Evolutionary conservation across 2,113 vertebrate genomes (phyloP), one percentile per base, ranked within the genome.

Genomic region (Panurus biarmicus): DNA sequence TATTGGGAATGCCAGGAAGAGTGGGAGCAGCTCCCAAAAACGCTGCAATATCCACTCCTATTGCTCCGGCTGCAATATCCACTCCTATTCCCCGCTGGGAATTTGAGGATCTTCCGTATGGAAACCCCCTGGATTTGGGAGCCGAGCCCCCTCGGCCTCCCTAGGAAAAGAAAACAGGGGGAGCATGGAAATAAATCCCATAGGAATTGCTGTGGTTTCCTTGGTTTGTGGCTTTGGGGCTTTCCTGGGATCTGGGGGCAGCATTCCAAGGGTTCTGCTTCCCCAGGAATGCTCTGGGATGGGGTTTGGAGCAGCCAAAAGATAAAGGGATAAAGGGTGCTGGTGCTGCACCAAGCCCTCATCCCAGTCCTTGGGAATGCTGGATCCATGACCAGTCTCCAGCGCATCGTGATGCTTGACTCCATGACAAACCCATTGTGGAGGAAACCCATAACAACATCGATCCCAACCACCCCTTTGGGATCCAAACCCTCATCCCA

Each of bases 1-100:
- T 98, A 97, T 96, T 65, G 97, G 86, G 75, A 78, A 94, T 80
- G 90, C 91, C 36, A 78, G 94, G 95, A 90, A 96, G 76, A 77
- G 93, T 61, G 76, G 94, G 80, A 97, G 58, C 40, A 21, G 48
- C 48, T 84, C 69, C 81, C 8, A 4, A 2, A 11, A 26, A 54
- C 2, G 53, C 28, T 79, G 89, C 58, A 33, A 47, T 18, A 62
- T 23, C 47, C 14, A 0, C 19, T 54, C 48, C 9, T 5, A 3
- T 64, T 3, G 1, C 5, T 62, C 79, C 1, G 22, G 56, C 71
- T 79, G 89, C 54, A 33, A 47, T 19, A 62, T 21, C 47, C 13
- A 0, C 20, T 54, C 48, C 7, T 5, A 3, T 61, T 83, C 67
- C 57, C 14, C 16, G 17, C 75, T 79, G 83, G 65, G 87, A 89